Conservation (phyloP, 2,797 vertebrate species). For the Ibycter americanus region DNA sequence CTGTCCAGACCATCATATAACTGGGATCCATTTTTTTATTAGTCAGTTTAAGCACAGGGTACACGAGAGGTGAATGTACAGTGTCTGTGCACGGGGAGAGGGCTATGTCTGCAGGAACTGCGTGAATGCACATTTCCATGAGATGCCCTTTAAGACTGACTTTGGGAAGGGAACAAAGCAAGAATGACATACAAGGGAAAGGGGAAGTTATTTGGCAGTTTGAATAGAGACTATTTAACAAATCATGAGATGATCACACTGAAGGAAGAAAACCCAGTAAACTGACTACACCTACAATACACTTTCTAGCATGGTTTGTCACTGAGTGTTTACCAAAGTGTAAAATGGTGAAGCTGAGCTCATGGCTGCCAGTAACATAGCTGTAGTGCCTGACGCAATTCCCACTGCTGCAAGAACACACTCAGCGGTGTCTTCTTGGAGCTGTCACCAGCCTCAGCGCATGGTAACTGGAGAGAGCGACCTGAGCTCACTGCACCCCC, state of each 20-base stretch:
- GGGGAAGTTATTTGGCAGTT: background rate
- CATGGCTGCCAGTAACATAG: background rate
- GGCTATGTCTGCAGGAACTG: background rate
- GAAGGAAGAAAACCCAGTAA: background rate
- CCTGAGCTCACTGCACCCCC: fast-evolving
- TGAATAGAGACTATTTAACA: background rate
- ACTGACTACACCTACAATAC: background rate
- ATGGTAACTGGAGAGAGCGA: fast-evolving
- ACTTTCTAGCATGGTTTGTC: background rate
- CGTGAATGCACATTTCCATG: too few relatives aligned
- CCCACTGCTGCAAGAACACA: background rate
- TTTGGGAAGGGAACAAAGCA: background rate
- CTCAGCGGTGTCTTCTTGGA: background rate
- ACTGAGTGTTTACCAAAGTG: background rate
- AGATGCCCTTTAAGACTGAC: background rate
- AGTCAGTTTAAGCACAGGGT: background rate
- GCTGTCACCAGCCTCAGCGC: background rate
- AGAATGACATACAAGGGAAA: background rate
- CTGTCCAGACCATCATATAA: background rate
- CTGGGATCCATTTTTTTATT: background rate
- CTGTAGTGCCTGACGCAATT: background rate
- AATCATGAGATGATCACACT: background rate
- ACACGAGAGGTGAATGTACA: fast-evolving
- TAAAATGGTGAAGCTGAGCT: background rate
- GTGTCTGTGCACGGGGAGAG: fast-evolving